A percentile compares a stretch with the other conserved stretches of the same genome.
phyloP scores from a whole-genome alignment of 2,113 vertebrate genomes.

The Limnothrissa miodon region DNA sequence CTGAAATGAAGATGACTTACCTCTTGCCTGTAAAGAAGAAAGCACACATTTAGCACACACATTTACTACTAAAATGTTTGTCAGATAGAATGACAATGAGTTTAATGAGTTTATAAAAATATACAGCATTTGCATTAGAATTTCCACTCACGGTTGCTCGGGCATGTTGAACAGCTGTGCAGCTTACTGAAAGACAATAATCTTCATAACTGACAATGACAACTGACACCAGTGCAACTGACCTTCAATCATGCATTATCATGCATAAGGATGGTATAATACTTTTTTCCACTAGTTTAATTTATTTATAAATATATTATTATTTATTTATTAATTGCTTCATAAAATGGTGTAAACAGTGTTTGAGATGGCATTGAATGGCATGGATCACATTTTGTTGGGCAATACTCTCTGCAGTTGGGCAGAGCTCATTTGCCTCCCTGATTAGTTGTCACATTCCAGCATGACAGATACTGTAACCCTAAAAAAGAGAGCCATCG shows the following conservation, averaged over 20 bases:
- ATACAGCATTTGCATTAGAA: neutral
- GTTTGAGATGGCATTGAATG: too few species aligned
- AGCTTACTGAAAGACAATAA: constrained; percentile 48
- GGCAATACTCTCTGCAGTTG: too few species aligned
- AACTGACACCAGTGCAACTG: too few species aligned
- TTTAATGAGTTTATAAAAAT: too few species aligned
- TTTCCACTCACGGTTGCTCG: constrained; percentile 67
- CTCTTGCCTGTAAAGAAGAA: constrained; percentile 62
- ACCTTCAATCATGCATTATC: too few species aligned
- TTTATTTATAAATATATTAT: too few species aligned
- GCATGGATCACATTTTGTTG: too few species aligned
- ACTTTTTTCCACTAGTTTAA: too few species aligned
- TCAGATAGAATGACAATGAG: neutral
- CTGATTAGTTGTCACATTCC: neutral
- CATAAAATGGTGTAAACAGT: too few species aligned
- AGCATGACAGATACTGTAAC: neutral
- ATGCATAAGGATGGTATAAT: neutral
- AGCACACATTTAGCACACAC: neutral
- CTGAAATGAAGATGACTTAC: constrained; percentile 41
- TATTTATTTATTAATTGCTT: too few species aligned
- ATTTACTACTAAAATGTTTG: neutral
- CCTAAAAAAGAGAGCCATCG: neutral
- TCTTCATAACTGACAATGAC: too few species aligned
- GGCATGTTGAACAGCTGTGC: constrained; percentile 64
- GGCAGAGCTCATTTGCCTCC: neutral